phyloP scores from a whole-genome alignment of 2,113 vertebrate genomes.

The Sinocyclocheilus grahami region DNA sequence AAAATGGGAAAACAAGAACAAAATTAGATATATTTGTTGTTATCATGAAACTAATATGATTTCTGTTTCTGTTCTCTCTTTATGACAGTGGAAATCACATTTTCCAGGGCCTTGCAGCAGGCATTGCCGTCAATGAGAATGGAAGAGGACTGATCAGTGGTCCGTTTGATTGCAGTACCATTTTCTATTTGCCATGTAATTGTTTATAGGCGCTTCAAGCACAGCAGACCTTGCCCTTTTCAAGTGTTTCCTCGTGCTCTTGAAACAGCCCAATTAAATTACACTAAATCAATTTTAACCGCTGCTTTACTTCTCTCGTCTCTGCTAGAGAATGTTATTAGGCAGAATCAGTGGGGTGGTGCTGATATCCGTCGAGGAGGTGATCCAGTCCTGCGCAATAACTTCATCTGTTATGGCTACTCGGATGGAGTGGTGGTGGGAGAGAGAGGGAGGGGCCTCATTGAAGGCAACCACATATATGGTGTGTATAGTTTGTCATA shows the following conservation, averaged over 20 bases:
- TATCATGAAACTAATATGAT: neutral
- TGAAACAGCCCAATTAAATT: neutral
- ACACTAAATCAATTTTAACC: neutral
- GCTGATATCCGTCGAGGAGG: constrained; percentile 87
- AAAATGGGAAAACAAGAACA: neutral
- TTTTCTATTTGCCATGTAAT: neutral
- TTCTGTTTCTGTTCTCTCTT: constrained; percentile 28
- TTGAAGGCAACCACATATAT: constrained; percentile 88
- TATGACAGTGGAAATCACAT: constrained; percentile 88
- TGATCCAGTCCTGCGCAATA: constrained; percentile 84
- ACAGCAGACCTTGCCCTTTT: neutral
- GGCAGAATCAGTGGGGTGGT: constrained; percentile 90
- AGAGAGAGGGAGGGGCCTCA: constrained; percentile 84
- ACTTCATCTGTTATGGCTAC: constrained; percentile 88
- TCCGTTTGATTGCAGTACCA: constrained; percentile 54
- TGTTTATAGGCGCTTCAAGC: neutral
- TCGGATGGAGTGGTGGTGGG: constrained; percentile 89
- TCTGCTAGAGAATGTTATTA: constrained; percentile 85
- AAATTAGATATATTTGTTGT: neutral
- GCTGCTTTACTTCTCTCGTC: neutral
- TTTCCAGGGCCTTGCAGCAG: constrained; percentile 89
- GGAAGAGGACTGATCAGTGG: constrained; percentile 90
- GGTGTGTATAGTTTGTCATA: constrained; percentile 70
- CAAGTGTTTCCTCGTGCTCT: neutral
- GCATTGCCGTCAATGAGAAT: constrained; percentile 90